phyloP scores from a whole-genome alignment of 92 coral and sea anemone genomes.

The Porites divaricata region DNA sequence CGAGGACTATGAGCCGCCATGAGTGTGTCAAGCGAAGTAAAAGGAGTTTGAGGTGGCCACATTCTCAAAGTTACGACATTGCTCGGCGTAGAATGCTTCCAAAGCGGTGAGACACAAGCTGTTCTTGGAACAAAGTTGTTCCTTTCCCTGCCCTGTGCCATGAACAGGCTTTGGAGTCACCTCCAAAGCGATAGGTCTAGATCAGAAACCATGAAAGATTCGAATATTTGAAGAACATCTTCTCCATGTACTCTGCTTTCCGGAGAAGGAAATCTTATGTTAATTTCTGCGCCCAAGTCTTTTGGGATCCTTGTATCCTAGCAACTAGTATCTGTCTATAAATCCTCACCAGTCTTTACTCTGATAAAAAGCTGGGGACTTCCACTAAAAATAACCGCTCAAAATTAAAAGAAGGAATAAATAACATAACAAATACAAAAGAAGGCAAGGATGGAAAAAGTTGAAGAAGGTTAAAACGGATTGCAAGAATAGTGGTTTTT shows the following conservation, averaged over 20 bases:
- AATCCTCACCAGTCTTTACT: constrained; percentile 30
- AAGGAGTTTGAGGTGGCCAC: constrained; percentile 81
- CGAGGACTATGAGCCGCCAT: constrained; percentile 98
- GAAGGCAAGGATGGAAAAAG: no score
- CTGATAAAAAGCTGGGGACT: no score
- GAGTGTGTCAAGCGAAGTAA: constrained; percentile 91
- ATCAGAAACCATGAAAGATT: constrained; percentile 28
- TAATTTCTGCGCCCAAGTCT: constrained; percentile 67
- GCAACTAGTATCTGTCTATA: constrained; percentile 44
- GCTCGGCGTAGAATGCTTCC: constrained; percentile 86
- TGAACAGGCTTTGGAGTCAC: constrained; percentile 62
- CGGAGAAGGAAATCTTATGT: constrained; percentile 12
- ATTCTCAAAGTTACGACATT: constrained; percentile 82
- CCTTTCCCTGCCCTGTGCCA: constrained; percentile 81
- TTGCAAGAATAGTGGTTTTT: no score
- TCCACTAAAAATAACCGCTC: no score
- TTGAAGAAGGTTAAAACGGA: no score
- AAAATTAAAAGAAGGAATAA: no score
- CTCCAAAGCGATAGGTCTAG: constrained; percentile 38
- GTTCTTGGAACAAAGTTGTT: constrained; percentile 68
- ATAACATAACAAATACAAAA: no score
- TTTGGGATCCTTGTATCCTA: constrained; percentile 70
- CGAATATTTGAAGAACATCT: constrained; percentile 30
- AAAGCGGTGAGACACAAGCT: constrained; percentile 79
- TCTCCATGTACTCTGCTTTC: background rate